A percentile compares a stretch with the other conserved stretches of the same genome.
Conservation (phyloP, 2,797 vertebrate genomes). For the Malacoraja senta region DNA sequence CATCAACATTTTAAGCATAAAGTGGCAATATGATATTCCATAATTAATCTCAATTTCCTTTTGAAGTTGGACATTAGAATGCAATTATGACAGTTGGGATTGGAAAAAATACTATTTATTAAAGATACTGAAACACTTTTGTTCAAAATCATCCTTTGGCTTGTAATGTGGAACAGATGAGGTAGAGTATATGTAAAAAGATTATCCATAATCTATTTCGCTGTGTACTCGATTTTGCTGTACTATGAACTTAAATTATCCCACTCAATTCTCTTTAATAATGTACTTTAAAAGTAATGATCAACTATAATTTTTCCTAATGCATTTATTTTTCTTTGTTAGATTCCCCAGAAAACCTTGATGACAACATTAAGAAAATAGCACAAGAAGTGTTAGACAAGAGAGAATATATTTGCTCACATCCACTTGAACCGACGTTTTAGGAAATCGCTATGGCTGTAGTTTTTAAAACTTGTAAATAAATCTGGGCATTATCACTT, state of each 20-base stretch:
- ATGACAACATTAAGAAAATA: conserved; percentile 79
- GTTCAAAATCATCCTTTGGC: not conserved
- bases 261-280: not conserved
- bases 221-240: not conserved
- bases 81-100: not conserved
- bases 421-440: conserved; percentile 77
- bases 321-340: conserved; percentile 37
- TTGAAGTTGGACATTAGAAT: not conserved
- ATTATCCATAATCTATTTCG: not conserved
- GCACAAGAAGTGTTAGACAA: conserved; percentile 72
- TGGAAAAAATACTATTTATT: not conserved
- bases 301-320: not conserved
- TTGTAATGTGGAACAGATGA: not conserved
- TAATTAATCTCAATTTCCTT: too few species aligned
- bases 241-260: not conserved
- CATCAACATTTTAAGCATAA: not conserved
- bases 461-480: not conserved
- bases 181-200: too few species aligned
- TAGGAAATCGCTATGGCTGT: conserved; percentile 44
- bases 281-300: too few species aligned
- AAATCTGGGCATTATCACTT: not conserved
- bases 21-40: too few species aligned
- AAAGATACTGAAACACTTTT: not conserved
- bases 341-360: conserved; percentile 80
- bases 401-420: conserved; percentile 72